Base-by-base conservation (phyloP, 2,113 vertebrate species). In the Neotoma lepida region DNA sequence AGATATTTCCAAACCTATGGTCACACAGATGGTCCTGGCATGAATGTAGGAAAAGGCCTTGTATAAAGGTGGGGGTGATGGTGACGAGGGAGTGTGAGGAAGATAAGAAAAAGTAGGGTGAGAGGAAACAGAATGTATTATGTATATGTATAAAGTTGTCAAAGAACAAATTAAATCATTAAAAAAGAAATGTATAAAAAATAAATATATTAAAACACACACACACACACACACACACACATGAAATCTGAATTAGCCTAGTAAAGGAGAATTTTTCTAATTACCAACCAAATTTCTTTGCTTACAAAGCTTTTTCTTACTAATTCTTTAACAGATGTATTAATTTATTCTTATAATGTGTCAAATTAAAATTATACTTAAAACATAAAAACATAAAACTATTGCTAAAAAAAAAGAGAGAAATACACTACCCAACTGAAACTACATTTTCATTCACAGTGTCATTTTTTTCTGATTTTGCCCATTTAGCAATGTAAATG, bases 401-500 rank as follows among this genome's bases (percentile, higher is more conserved):
- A 17, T 61, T 28, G 28, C 39, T 84, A 28, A 61, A 82, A 24
- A 41, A 24, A 84, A 24, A 41, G 24, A 82, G 41, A 58, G 82
- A 91, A 39, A 93, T 63, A 87, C 41, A 3, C 76, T 91, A 68
- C 78, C 78, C 28, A n/a, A 68, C 0, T 70, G 15, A 87, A 51
- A 33, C 8, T 90, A 39, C 20, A 78, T 70, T 81, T 86, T 95
- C 58, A 76, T 46, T 39, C n/a, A 49, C 41, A 71, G 58, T 77
- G 2, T 9, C 4, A 51, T 17, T 87, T 94, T 73, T 89, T 77
- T 76, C 87, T 93, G 33, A 6, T 8, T 95, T 93, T 92, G 46
- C 49, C 28, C 18, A 56, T 51, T 96, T 17, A 90, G 18, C 35
- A 77, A 64, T 2, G 15, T 44, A 95, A 84, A 28, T 93, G 28